Conservation (phyloP, 2,113 vertebrate genomes). For the Neolamprologus modestus region DNA sequence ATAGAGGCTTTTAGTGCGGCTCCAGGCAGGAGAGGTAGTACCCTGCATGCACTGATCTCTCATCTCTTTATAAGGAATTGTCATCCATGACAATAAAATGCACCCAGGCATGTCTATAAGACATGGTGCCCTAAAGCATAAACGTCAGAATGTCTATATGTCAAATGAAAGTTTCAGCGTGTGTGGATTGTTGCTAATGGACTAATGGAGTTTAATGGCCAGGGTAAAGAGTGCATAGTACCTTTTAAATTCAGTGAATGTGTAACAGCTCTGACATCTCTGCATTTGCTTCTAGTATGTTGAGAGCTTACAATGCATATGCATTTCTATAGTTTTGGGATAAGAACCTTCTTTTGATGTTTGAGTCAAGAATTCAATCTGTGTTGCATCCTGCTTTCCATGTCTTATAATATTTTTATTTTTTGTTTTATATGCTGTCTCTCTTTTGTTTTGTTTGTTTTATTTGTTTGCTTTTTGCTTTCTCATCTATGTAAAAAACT, state of each 20-base stretch:
- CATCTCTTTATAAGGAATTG: slow-evolving; percentile 16
- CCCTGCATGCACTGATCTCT: slow-evolving; percentile 47
- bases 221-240: background rate
- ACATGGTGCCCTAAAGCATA: background rate
- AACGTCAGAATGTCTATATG: background rate
- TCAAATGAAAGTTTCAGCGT: slow-evolving; percentile 24
- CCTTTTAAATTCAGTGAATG: background rate
- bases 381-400: background rate
- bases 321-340: background rate
- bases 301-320: background rate
- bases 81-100: slow-evolving; percentile 15
- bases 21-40: slow-evolving; percentile 48
- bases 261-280: background rate
- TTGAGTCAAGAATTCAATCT: background rate
- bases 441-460: background rate
- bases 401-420: background rate
- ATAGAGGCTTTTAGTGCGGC: slow-evolving; percentile 49
- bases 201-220: slow-evolving; percentile 20
- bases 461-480: background rate
- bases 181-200: slow-evolving; percentile 20
- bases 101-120: background rate
- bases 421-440: background rate
- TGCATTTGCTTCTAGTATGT: background rate
- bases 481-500: background rate
- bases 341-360: background rate